A percentile compares a stretch with the other conserved stretches of the same genome.
These are phyloP conservation scores for Agapostemon virescens DNA, from an alignment of 2,888 invertebrate species.

Conservation along the genomic window DNA sequence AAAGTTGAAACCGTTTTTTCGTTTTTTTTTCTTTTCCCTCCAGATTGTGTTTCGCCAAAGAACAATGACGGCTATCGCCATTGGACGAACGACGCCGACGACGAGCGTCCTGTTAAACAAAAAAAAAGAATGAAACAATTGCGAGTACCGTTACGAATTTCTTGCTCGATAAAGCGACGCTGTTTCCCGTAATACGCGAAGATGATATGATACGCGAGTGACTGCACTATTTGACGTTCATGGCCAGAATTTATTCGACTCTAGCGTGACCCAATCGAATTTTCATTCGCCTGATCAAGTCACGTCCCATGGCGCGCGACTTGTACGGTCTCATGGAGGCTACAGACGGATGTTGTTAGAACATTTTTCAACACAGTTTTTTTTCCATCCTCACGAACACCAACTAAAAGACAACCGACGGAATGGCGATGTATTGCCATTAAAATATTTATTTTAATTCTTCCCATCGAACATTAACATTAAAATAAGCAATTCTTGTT, in stretches of 20 bases:
- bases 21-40: slow-evolving; percentile 31
- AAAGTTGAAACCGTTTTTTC: slow-evolving; percentile 76
- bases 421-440: neutral
- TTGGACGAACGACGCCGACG: slow-evolving; percentile 31
- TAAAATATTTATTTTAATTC: slow-evolving; percentile 17
- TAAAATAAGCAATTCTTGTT: no score
- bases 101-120: neutral
- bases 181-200: neutral
- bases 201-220: neutral
- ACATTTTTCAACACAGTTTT: neutral
- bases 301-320: neutral
- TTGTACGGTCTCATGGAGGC: neutral
- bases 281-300: neutral
- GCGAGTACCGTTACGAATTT: slow-evolving; percentile 32
- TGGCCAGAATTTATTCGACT: neutral
- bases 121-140: no score
- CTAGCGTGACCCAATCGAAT: neutral
- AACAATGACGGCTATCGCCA: slow-evolving; percentile 53
- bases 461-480: no score
- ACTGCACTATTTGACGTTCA: slow-evolving; percentile 2
- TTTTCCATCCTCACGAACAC: no score
- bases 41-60: neutral
- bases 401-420: neutral
- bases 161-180: neutral
- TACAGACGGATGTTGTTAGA: neutral